phyloP scores from a whole-genome alignment of 1,140 invertebrate genomes.

The Psilanteris sp. region DNA sequence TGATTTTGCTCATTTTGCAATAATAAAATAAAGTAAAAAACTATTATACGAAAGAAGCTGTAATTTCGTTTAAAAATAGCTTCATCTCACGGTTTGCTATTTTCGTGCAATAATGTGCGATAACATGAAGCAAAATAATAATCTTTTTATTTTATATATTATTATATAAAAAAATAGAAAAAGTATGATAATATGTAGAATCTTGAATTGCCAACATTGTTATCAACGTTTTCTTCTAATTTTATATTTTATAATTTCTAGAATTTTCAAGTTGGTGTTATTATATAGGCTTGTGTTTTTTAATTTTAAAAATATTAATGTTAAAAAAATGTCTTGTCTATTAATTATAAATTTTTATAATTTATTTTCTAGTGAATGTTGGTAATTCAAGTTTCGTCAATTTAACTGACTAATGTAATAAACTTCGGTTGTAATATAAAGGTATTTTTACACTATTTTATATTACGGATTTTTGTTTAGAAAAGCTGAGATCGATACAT shows the following conservation, averaged over 20 bases:
- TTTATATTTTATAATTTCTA: too few relatives aligned
- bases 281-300: too few relatives aligned
- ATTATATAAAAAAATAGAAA: too few relatives aligned
- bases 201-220: too few relatives aligned
- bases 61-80: slow-evolving; percentile 7
- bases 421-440: slow-evolving; percentile 44
- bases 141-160: too few relatives aligned
- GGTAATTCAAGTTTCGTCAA: slow-evolving; percentile 30
- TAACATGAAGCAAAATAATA: too few relatives aligned
- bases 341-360: too few relatives aligned
- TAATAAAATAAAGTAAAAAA: not conserved
- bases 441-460: slow-evolving; percentile 56
- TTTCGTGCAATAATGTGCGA: slow-evolving; percentile 44
- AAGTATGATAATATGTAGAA: too few relatives aligned
- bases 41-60: slow-evolving; percentile 13
- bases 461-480: slow-evolving; percentile 47
- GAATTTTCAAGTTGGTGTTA: too few relatives aligned
- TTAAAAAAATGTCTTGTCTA: too few relatives aligned
- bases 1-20: slow-evolving; percentile 30
- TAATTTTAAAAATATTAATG: too few relatives aligned
- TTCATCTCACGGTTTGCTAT: slow-evolving; percentile 12
- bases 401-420: slow-evolving; percentile 9
- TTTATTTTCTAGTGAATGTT: slow-evolving; percentile 10
- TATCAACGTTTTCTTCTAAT: too few relatives aligned
- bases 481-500: slow-evolving; percentile 50